Evolutionary conservation across 2,113 vertebrate genomes (phyloP).

Genomic region (Electrona antarctica): DNA sequence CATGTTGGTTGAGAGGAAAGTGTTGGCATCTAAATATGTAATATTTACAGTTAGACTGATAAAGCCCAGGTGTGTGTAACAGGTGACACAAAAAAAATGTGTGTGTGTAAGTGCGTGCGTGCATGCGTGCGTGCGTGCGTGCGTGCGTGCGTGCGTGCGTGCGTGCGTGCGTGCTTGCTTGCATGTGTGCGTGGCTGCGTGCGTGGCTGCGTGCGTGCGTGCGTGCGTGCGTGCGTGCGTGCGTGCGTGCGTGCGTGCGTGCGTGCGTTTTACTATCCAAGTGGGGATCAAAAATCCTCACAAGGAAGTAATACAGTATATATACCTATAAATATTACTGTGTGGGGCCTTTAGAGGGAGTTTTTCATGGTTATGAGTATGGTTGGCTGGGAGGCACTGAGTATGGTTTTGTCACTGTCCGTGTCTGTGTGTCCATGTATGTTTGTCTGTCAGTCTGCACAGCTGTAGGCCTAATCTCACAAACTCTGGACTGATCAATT

Average conservation of each 20-base stretch:
- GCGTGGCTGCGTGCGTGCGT: constrained; percentile 8
- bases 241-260: constrained; percentile 10
- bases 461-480: too few species aligned
- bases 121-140: constrained; percentile 4
- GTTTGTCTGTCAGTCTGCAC: too few species aligned
- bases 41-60: constrained; percentile 33
- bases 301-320: too few species aligned
- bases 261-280: neutral
- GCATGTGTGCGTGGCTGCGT: neutral
- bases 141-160: constrained; percentile 6
- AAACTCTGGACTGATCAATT: too few species aligned
- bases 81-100: neutral
- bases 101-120: neutral
- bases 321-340: too few species aligned
- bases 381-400: too few species aligned
- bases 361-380: too few species aligned
- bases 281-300: too few species aligned
- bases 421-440: too few species aligned
- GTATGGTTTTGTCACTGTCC: too few species aligned
- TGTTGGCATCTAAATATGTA: constrained; percentile 48
- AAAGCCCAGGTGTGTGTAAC: constrained; percentile 38
- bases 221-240: constrained; percentile 1
- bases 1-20: neutral
- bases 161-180: neutral
- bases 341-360: too few species aligned